Conservation (phyloP, 92 coral and sea anemone species). For the Plumapathes pennacea region DNA sequence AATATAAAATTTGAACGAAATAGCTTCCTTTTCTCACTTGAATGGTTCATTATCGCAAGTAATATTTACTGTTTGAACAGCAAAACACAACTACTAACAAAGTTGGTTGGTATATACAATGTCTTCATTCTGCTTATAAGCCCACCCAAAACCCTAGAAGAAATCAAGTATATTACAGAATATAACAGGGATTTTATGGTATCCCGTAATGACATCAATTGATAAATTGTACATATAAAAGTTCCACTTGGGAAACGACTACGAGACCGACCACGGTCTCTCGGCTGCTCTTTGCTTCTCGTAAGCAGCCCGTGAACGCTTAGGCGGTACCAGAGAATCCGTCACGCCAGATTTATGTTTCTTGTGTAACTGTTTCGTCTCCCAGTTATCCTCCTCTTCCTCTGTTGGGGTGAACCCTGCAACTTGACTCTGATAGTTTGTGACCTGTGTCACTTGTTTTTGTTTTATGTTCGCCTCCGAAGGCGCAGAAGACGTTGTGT, state of each 20-base stretch:
- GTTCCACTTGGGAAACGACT: background rate
- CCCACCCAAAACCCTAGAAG: too few species aligned
- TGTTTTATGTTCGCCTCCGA: constrained; percentile 7
- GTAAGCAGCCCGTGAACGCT: constrained; percentile 80
- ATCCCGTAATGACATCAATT: too few species aligned
- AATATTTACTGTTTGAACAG: too few species aligned
- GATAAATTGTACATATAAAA: too few species aligned
- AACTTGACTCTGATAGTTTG: background rate
- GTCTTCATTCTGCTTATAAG: too few species aligned
- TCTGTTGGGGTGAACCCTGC: constrained; percentile 38
- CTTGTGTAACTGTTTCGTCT: constrained; percentile 37
- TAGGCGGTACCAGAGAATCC: constrained; percentile 92
- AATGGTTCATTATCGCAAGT: too few species aligned
- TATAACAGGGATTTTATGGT: too few species aligned
- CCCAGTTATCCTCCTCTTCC: constrained; percentile 56
- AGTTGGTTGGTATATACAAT: too few species aligned
- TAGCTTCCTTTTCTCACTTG: too few species aligned
- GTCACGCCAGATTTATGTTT: constrained; percentile 79
- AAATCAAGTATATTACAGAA: too few species aligned
- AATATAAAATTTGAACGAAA: too few species aligned
- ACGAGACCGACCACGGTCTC: constrained; percentile 29
- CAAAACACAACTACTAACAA: too few species aligned
- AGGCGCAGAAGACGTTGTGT: background rate
- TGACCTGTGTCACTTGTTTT: constrained; percentile 15
- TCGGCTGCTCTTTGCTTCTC: constrained; percentile 61